These are phyloP conservation scores for Zoanthus gigantus DNA, from an alignment of 92 coral and sea anemone genomes.

Conservation along the genomic window DNA sequence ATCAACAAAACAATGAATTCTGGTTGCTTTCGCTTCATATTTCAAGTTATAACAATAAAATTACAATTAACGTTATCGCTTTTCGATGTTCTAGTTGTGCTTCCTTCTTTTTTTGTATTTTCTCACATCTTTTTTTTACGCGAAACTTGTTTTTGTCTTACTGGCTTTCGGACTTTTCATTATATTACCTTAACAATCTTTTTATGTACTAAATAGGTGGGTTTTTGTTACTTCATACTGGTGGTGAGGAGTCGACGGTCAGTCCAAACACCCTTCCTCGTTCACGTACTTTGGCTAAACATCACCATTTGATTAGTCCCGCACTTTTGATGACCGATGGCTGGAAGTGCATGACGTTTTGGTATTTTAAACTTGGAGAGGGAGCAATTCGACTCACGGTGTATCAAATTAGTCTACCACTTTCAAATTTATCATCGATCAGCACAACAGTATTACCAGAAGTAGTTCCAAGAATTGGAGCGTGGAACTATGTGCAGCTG, in stretches of 20 bases:
- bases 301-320: conserved; percentile 5
- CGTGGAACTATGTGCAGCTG: conserved; percentile 3
- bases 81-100: too few species aligned
- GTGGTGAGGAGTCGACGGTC: neutral
- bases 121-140: too few species aligned
- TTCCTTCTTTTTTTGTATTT: too few species aligned
- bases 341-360: conserved; percentile 29
- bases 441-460: neutral
- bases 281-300: neutral
- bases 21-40: too few species aligned
- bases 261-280: too few species aligned
- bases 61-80: too few species aligned
- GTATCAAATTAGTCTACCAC: neutral
- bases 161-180: neutral
- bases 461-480: neutral
- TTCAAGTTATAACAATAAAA: too few species aligned
- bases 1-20: too few species aligned
- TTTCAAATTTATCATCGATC: neutral
- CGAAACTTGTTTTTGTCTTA: too few species aligned
- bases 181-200: neutral
- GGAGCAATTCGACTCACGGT: neutral
- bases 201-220: neutral
- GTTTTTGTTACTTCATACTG: neutral
- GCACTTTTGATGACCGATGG: conserved; percentile 10
- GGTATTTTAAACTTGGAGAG: neutral